Percentiles rank a stretch among this genome's conserved stretches.
Conservation (phyloP, 2,888 invertebrate genomes). For the Metopia argyrocephala region DNA sequence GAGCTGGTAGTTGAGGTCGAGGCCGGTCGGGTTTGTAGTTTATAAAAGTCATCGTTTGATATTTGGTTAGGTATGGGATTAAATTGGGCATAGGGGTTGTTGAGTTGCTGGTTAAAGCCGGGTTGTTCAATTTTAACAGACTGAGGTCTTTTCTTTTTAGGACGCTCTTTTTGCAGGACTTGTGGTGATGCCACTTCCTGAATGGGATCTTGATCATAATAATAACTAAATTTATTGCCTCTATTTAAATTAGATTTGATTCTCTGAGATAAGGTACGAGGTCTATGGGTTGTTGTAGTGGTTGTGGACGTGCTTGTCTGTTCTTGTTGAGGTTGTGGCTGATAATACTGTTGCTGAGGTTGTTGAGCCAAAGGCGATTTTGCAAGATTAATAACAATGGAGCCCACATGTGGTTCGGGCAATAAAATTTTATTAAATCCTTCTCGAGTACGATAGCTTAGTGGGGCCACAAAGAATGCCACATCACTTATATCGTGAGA, state of each 20-base stretch:
- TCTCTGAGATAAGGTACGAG: conserved; percentile 58
- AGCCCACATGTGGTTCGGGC: conserved; percentile 92
- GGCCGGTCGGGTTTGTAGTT: conserved; percentile 66
- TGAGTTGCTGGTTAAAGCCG: conserved; percentile 64
- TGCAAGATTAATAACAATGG: conserved; percentile 85
- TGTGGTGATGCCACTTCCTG: conserved; percentile 75
- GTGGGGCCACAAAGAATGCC: conserved; percentile 91
- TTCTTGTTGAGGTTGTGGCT: conserved; percentile 14
- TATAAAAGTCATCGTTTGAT: conserved; percentile 75
- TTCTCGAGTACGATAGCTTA: conserved; percentile 89
- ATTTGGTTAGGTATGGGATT: conserved; percentile 73
- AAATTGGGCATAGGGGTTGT: conserved; percentile 74
- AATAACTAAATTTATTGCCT: conserved; percentile 75
- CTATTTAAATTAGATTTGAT: conserved; percentile 67
- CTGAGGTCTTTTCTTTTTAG: conserved; percentile 75
- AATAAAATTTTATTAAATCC: conserved; percentile 92
- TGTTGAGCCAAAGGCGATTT: conserved; percentile 62
- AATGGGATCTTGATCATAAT: conserved; percentile 73
- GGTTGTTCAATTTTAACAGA: conserved; percentile 70
- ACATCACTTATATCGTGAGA: conserved; percentile 84
- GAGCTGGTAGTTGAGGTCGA: conserved; percentile 77
- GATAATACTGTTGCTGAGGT: conserved; percentile 44
- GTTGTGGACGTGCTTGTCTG: conserved; percentile 29
- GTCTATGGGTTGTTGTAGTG: conserved; percentile 60
- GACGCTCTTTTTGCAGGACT: conserved; percentile 73